These are phyloP conservation scores for Aplochiton taeniatus DNA, from an alignment of 2,797 vertebrate genomes.

Conservation along the genomic window DNA sequence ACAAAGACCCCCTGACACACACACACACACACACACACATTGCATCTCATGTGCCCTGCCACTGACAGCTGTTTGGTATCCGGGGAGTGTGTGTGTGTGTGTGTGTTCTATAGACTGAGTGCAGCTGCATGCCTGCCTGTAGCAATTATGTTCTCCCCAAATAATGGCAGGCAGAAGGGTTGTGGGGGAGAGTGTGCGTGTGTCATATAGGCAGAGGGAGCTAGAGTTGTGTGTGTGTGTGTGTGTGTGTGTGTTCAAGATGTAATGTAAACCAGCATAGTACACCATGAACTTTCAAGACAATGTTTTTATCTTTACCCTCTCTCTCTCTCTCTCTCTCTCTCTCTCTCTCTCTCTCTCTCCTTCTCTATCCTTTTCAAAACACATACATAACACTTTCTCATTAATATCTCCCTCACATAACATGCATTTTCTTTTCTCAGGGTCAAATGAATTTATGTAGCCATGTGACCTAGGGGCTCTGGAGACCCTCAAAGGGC, in stretches of 20 bases:
- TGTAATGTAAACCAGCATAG: conserved; percentile 60
- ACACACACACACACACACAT: conserved; percentile 5
- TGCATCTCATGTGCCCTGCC: conserved; percentile 29
- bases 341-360: conserved; percentile 5
- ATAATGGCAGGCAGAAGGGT: conserved; percentile 50
- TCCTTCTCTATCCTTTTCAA: background rate
- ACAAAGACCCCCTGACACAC: conserved; percentile 36
- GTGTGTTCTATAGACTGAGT: conserved; percentile 66
- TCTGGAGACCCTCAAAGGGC: conserved; percentile 56
- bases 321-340: too few species aligned
- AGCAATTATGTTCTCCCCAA: conserved; percentile 67
- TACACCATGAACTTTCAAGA: conserved; percentile 48
- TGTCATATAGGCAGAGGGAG: background rate
- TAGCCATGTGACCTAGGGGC: conserved; percentile 55
- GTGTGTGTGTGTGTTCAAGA: conserved; percentile 50
- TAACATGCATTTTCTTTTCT: conserved; percentile 42
- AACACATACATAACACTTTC: background rate
- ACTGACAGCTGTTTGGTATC: conserved; percentile 65
- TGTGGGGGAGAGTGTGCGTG: conserved; percentile 18
- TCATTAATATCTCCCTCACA: conserved; percentile 8
- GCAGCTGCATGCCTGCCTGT: conserved; percentile 75
- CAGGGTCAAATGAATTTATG: conserved; percentile 56
- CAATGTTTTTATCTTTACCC: conserved; percentile 26
- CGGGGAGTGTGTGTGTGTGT: conserved; percentile 35
- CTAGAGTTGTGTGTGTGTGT: conserved; percentile 25